These are phyloP conservation scores for Drosophila histrio DNA, from an alignment of 2,888 invertebrate genomes.

Conservation along the genomic window DNA sequence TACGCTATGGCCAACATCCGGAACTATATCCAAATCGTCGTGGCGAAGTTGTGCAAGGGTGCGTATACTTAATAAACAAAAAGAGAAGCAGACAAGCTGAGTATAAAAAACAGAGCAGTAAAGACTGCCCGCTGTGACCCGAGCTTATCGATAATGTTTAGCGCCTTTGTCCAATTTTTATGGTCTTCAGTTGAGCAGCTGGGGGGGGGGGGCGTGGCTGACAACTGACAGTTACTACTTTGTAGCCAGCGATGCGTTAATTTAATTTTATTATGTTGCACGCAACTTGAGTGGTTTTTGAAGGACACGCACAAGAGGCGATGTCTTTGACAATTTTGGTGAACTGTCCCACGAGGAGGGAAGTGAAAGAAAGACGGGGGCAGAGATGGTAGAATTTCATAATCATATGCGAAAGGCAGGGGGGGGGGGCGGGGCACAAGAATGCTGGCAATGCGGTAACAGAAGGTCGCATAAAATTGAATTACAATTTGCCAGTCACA, in stretches of 20 bases:
- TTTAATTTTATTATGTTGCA: conserved; percentile 76
- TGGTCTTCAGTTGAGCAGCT: neutral
- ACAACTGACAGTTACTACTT: conserved; percentile 60
- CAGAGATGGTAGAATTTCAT: conserved; percentile 46
- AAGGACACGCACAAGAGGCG: conserved; percentile 19
- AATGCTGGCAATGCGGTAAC: conserved; percentile 55
- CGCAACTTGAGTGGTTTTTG: conserved; percentile 64
- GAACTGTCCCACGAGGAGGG: conserved; percentile 19
- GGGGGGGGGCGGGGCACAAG: neutral
- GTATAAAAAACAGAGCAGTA: neutral
- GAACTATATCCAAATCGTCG: conserved; percentile 95
- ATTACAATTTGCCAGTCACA: conserved; percentile 63
- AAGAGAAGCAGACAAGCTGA: neutral
- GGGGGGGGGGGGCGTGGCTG: conserved; percentile 23
- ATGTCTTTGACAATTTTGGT: conserved; percentile 38
- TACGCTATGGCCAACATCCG: conserved; percentile 96
- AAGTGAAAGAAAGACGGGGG: neutral
- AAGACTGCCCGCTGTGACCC: conserved; percentile 38
- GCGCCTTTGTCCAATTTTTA: conserved; percentile 54
- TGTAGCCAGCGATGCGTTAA: conserved; percentile 67
- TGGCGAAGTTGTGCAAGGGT: conserved; percentile 94
- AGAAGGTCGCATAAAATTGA: conserved; percentile 79
- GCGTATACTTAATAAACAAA: conserved; percentile 82
- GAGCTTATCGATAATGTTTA: conserved; percentile 61
- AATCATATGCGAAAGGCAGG: conserved; percentile 70